phyloP scores from a whole-genome alignment of 2,113 vertebrate genomes.

The Artemisiospiza belli region DNA sequence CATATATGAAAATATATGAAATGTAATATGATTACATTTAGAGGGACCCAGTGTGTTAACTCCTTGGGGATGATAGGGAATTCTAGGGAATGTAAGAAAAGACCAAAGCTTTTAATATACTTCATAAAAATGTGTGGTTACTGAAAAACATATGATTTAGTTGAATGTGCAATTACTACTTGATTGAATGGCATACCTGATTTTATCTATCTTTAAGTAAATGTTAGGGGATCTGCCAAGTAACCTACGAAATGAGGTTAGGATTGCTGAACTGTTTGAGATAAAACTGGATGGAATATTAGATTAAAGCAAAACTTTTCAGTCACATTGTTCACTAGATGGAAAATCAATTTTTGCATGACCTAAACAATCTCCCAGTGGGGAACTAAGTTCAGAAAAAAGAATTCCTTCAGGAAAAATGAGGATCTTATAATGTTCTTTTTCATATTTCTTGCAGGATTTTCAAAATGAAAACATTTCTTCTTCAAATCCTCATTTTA shows the following conservation, averaged over 20 bases:
- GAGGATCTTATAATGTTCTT: neutral
- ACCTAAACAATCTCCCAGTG: neutral
- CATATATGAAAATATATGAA: neutral
- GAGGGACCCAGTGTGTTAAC: neutral
- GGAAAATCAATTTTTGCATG: neutral
- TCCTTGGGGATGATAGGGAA: neutral
- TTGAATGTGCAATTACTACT: neutral
- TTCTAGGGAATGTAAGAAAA: neutral
- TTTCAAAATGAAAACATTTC: neutral
- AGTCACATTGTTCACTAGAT: neutral
- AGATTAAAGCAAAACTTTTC: neutral
- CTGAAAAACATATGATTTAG: neutral
- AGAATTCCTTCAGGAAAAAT: neutral
- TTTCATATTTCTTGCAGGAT: neutral
- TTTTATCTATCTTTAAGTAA: neutral
- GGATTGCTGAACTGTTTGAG: neutral
- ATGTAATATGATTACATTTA: neutral
- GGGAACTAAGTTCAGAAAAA: neutral
- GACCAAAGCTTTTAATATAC: neutral
- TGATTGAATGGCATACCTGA: neutral
- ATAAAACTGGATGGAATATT: neutral
- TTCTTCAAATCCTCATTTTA: neutral
- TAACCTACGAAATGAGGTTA: neutral
- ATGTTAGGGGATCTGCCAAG: neutral
- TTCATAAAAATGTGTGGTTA: neutral